A percentile compares a stretch with the other conserved stretches of the same genome.
Conservation (phyloP, 2,888 invertebrate genomes). For the Plutella xylostella region DNA sequence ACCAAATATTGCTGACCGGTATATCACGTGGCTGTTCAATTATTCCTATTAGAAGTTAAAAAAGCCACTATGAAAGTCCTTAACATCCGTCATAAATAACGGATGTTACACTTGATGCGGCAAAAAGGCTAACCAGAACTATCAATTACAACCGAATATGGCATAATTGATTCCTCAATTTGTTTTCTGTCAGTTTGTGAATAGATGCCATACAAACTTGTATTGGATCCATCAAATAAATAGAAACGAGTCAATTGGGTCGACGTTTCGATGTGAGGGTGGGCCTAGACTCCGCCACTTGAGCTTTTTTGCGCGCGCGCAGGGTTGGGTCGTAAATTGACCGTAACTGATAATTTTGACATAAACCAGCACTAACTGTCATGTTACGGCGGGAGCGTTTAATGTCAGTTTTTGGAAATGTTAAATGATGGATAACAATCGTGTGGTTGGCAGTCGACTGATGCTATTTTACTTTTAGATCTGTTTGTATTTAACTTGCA, state of each 20-base stretch:
- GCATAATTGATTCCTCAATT: constrained; percentile 5
- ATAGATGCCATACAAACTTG: constrained; percentile 16
- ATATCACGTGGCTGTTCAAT: too few species aligned
- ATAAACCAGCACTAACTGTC: constrained; percentile 62
- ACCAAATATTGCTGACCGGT: too few species aligned
- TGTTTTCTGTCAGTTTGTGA: constrained; percentile 12
- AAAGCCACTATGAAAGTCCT: too few species aligned
- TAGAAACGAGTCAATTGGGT: constrained; percentile 59
- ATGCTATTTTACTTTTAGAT: too few species aligned
- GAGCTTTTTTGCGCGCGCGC: constrained; percentile 37
- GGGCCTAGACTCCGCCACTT: constrained; percentile 39
- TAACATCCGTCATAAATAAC: too few species aligned
- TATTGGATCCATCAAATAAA: constrained; percentile 29
- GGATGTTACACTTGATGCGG: too few species aligned
- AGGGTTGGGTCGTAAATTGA: constrained; percentile 50
- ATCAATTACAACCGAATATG: too few species aligned
- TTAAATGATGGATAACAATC: constrained; percentile 40
- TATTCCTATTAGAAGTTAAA: too few species aligned
- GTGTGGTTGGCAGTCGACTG: too few species aligned
- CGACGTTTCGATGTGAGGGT: constrained; percentile 21
- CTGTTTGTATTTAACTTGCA: too few species aligned
- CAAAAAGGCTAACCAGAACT: too few species aligned
- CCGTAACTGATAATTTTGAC: constrained; percentile 61
- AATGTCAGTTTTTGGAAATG: constrained; percentile 48
- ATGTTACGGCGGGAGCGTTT: constrained; percentile 43